phyloP scores from a whole-genome alignment of 2,113 vertebrate genomes.

The Scomber japonicus region DNA sequence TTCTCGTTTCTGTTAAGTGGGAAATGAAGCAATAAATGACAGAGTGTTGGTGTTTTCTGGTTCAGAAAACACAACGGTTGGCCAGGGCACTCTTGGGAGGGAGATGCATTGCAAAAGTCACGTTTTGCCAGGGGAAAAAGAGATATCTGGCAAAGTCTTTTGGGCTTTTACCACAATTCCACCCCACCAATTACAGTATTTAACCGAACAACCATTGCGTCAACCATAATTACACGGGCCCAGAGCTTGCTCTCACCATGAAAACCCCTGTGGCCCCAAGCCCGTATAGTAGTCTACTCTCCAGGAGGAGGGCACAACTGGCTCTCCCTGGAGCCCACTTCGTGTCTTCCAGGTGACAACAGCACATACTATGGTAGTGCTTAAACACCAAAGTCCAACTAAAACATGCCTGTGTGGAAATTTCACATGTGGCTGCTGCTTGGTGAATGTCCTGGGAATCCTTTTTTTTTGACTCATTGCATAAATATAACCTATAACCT shows the following conservation, averaged over 20 bases:
- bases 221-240: conserved; percentile 76
- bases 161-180: conserved; percentile 62
- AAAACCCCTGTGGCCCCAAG: conserved; percentile 54
- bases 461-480: not conserved
- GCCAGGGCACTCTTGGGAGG: not conserved
- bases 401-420: not conserved
- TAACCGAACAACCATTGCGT: conserved; percentile 73
- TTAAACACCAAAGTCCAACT: not conserved
- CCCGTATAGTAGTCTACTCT: conserved; percentile 23
- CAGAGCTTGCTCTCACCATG: conserved; percentile 58
- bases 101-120: conserved; percentile 33
- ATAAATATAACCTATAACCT: not conserved
- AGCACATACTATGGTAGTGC: not conserved
- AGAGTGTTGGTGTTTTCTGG: conserved; percentile 33
- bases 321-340: not conserved
- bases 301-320: not conserved
- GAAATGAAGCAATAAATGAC: conserved; percentile 31
- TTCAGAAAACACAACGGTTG: conserved; percentile 46
- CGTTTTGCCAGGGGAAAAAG: conserved; percentile 41
- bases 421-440: not conserved
- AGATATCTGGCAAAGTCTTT: conserved; percentile 59
- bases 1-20: conserved; percentile 10
- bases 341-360: not conserved
- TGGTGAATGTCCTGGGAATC: no score
- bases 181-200: conserved; percentile 68